Evolutionary conservation across 2,113 vertebrate species (phyloP).

Genomic region (Tyrannus savana): DNA sequence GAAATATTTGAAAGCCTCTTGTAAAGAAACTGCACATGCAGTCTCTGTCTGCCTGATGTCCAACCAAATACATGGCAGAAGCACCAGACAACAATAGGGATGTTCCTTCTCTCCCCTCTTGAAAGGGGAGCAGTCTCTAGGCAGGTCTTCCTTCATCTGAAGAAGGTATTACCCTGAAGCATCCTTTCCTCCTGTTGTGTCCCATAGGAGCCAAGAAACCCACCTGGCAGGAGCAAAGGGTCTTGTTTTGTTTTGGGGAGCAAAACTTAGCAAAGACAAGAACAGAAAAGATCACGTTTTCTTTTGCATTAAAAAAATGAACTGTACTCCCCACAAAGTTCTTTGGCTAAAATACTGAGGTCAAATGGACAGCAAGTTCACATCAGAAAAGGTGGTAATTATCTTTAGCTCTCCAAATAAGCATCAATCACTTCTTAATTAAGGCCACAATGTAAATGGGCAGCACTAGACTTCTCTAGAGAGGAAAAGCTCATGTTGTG

Average conservation of each 20-base stretch:
- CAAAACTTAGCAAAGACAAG: neutral
- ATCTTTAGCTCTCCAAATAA: conserved; percentile 39
- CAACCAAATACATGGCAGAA: neutral
- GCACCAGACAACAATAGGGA: neutral
- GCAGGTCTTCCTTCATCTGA: neutral
- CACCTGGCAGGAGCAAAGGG: neutral
- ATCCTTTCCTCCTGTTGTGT: neutral
- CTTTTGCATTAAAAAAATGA: neutral
- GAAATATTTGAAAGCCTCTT: neutral
- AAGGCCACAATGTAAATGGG: conserved; percentile 12
- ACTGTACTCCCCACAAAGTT: neutral
- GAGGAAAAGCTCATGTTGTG: conserved; percentile 18
- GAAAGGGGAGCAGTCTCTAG: neutral
- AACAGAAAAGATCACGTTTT: neutral
- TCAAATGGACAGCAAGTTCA: neutral
- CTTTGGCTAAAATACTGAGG: neutral
- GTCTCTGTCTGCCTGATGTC: neutral
- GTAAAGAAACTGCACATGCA: neutral
- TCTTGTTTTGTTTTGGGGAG: neutral
- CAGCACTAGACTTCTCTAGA: neutral
- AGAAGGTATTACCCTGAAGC: neutral
- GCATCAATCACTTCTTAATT: conserved; percentile 45
- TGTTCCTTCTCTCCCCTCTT: neutral
- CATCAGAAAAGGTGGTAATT: conserved; percentile 1
- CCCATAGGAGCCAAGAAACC: neutral